phyloP scores from a whole-genome alignment of 2,888 invertebrate genomes.

The Perizoma flavofasciatum region DNA sequence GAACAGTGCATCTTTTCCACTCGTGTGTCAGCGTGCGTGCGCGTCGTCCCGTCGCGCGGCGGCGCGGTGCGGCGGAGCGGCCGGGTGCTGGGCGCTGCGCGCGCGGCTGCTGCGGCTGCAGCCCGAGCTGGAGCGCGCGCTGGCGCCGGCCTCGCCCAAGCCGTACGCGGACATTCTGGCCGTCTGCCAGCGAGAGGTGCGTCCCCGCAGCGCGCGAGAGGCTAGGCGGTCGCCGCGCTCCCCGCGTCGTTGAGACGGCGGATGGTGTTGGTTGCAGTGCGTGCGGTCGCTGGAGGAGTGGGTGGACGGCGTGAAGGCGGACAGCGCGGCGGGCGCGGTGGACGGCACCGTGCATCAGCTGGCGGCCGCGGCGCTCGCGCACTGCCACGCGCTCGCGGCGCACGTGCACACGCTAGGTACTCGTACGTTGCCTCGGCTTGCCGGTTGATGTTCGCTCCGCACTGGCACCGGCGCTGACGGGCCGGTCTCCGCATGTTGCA shows the following conservation, averaged over 20 bases:
- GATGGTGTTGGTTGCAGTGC: slow-evolving; percentile 82
- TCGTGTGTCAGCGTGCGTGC: slow-evolving; percentile 31
- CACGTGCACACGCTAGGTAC: slow-evolving; percentile 90
- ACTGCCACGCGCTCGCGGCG: slow-evolving; percentile 93
- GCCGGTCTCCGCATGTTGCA: too few species aligned
- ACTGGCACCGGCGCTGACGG: too few species aligned
- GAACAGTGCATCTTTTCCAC: too few species aligned
- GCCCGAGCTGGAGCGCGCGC: slow-evolving; percentile 61
- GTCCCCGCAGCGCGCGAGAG: not conserved
- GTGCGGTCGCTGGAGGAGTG: slow-evolving; percentile 96
- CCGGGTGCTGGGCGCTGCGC: slow-evolving; percentile 67
- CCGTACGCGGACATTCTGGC: slow-evolving; percentile 50
- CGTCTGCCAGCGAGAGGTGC: slow-evolving; percentile 58
- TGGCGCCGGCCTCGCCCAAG: slow-evolving; percentile 51
- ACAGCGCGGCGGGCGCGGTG: slow-evolving; percentile 92
- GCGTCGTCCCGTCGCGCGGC: slow-evolving; percentile 62
- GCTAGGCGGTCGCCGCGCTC: too few species aligned
- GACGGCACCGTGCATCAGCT: slow-evolving; percentile 99
- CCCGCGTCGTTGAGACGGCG: not conserved
- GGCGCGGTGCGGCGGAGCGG: slow-evolving; percentile 54
- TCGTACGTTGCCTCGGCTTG: slow-evolving; percentile 2
- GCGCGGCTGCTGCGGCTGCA: slow-evolving; percentile 65
- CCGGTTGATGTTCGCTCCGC: too few species aligned
- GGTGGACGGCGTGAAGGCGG: slow-evolving; percentile 92
- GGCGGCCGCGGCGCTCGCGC: slow-evolving; percentile 96